Conservation (phyloP, 2,113 vertebrate species). For the Tachysurus fulvidraco region DNA sequence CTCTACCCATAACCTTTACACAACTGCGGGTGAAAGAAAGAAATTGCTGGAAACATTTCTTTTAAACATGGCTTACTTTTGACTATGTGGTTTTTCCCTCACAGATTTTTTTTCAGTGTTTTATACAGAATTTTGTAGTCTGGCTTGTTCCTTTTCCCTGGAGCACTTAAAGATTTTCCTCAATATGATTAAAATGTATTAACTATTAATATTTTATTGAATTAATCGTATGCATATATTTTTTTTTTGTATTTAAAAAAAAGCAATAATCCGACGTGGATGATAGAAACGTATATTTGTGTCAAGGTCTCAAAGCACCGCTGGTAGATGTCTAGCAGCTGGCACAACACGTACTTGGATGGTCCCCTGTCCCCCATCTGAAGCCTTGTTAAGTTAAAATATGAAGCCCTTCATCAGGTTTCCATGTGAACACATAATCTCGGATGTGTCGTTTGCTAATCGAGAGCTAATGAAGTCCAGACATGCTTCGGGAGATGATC, state of each 20-base stretch:
- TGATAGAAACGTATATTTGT: not conserved
- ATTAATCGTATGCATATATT: not conserved
- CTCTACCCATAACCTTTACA: not conserved
- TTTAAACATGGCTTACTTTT: not conserved
- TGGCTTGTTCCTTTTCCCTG: not conserved
- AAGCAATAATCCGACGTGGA: not conserved
- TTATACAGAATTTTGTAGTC: not conserved
- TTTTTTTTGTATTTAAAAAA: no score
- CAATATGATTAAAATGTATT: not conserved
- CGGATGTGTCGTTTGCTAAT: conserved; percentile 2
- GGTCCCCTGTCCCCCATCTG: not conserved
- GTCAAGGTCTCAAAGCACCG: not conserved
- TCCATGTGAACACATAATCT: conserved; percentile 43
- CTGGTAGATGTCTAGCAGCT: not conserved
- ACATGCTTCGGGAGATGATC: conserved; percentile 11
- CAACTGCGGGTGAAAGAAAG: not conserved
- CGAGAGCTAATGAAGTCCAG: conserved; percentile 37
- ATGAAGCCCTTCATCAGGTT: conserved; percentile 19
- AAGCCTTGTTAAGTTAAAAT: not conserved
- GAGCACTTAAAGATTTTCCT: not conserved
- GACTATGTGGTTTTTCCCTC: no score
- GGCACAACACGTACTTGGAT: not conserved
- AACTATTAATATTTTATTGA: not conserved
- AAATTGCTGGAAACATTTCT: not conserved
- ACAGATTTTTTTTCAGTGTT: no score